These are phyloP conservation scores for Philereme vetulata DNA, from an alignment of 2,888 invertebrate genomes.

Conservation along the genomic window DNA sequence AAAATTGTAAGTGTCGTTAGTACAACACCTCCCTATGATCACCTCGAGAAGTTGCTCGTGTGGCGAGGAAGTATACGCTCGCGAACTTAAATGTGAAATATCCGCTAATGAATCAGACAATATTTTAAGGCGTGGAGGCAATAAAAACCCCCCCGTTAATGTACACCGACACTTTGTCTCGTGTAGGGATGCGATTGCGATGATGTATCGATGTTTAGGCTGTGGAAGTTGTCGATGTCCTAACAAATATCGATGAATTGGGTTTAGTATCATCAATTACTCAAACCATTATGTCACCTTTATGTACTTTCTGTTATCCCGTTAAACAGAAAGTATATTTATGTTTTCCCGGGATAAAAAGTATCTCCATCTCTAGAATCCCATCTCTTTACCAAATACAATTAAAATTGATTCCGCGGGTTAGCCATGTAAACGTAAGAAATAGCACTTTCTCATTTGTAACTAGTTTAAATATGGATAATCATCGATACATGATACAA, in stretches of 20 bases:
- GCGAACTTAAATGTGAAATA: constrained; percentile 81
- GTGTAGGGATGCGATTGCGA: constrained; percentile 71
- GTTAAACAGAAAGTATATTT: too few species aligned
- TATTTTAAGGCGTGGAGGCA: constrained; percentile 82
- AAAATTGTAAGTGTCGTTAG: constrained; percentile 82
- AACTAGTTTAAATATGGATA: constrained; percentile 39
- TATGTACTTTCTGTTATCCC: too few species aligned
- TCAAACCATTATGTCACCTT: too few species aligned
- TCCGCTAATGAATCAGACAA: constrained; percentile 84
- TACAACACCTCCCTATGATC: constrained; percentile 67
- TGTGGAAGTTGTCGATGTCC: constrained; percentile 15
- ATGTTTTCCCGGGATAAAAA: too few species aligned
- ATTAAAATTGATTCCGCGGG: too few species aligned
- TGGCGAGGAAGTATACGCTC: constrained; percentile 67
- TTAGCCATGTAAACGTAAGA: too few species aligned
- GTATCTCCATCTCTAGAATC: too few species aligned
- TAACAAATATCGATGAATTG: neutral
- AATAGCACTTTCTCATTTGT: too few species aligned
- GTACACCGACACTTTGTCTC: constrained; percentile 80
- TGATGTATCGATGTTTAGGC: constrained; percentile 67
- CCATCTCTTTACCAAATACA: too few species aligned
- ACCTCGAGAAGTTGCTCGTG: constrained; percentile 58
- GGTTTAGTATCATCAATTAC: constrained; percentile 13
- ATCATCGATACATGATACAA: constrained; percentile 13
- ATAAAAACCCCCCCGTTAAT: constrained; percentile 81